Conservation (phyloP, 2,113 vertebrate species). For the Prunella fulvescens region DNA sequence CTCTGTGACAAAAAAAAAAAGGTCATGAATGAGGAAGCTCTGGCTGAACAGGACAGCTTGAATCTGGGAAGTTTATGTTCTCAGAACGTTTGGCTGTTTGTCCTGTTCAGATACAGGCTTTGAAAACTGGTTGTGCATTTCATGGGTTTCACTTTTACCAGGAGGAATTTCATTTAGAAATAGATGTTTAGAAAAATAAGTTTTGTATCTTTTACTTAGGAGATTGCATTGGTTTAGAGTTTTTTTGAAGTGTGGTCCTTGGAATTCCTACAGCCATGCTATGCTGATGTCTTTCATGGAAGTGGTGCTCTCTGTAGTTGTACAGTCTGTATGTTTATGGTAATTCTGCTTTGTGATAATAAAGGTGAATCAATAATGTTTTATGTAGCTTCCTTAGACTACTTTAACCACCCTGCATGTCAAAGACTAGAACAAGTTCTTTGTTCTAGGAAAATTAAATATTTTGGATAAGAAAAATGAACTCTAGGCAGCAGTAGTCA, state of each 20-base stretch:
- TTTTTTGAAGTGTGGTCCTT: neutral
- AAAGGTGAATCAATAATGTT: neutral
- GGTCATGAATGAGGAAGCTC: neutral
- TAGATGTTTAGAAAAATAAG: neutral
- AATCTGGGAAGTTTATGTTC: neutral
- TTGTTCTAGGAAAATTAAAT: neutral
- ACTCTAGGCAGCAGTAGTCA: neutral
- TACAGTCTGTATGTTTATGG: neutral
- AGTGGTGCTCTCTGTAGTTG: neutral
- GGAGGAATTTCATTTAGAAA: neutral
- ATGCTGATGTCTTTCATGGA: neutral
- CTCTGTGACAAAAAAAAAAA: neutral
- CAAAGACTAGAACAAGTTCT: neutral
- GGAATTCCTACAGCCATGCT: neutral
- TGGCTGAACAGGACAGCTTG: neutral
- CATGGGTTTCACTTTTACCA: neutral
- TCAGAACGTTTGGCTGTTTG: neutral
- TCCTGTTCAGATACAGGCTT: neutral
- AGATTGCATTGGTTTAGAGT: neutral
- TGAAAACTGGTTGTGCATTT: neutral
- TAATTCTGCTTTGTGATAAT: neutral
- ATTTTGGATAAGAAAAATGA: neutral
- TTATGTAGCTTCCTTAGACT: neutral
- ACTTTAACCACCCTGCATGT: neutral
- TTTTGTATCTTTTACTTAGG: neutral